Evolutionary conservation across 2,888 invertebrate genomes (phyloP).

Genomic region (Plebejus anna): DNA sequence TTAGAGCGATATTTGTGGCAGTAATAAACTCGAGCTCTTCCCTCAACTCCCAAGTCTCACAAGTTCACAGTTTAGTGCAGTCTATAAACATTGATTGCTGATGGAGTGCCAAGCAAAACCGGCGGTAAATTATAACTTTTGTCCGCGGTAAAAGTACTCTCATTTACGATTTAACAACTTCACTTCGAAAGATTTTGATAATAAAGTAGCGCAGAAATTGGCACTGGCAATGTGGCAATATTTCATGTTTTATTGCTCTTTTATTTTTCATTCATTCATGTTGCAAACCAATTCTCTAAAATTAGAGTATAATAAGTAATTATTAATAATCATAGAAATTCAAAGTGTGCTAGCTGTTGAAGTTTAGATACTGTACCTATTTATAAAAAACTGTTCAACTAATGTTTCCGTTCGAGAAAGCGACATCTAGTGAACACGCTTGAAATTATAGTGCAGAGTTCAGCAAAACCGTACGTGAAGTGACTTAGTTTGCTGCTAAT

Average conservation of each 20-base stretch:
- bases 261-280: background rate
- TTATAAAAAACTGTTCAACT: too few relatives aligned
- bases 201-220: background rate
- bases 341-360: too few relatives aligned
- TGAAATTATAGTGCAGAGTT: background rate
- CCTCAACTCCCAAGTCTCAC: background rate
- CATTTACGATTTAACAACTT: slow-evolving; percentile 7
- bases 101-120: background rate
- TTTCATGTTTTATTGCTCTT: background rate
- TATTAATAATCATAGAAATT: too few relatives aligned
- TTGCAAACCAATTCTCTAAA: too few relatives aligned
- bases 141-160: background rate
- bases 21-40: background rate
- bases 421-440: background rate
- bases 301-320: background rate
- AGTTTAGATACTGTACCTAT: too few relatives aligned
- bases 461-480: background rate
- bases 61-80: slow-evolving; percentile 9
- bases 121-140: slow-evolving; percentile 7
- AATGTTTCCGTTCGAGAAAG: background rate
- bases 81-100: background rate
- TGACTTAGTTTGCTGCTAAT: background rate
- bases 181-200: background rate
- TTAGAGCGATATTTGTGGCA: background rate
- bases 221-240: background rate